These are phyloP conservation scores for Clanis bilineata DNA, from an alignment of 2,888 invertebrate genomes.

Conservation along the genomic window DNA sequence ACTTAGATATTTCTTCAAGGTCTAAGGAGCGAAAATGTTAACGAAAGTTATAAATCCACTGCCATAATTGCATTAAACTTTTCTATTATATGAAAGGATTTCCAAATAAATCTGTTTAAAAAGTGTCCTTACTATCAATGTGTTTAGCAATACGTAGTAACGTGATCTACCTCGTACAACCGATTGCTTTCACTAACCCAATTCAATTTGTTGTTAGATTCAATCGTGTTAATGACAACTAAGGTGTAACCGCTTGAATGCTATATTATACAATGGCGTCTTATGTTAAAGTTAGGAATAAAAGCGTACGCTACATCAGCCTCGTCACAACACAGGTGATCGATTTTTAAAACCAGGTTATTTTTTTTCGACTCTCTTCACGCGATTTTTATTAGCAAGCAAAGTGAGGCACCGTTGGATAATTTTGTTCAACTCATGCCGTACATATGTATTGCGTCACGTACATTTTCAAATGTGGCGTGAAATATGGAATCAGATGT, in stretches of 20 bases:
- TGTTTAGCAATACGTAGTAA: not conserved
- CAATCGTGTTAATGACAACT: not conserved
- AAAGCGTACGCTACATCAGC: not conserved
- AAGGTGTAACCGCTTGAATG: not conserved
- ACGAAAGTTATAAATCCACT: not conserved
- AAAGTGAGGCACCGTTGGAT: not conserved
- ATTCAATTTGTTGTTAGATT: not conserved
- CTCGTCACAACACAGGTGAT: not conserved
- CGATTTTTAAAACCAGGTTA: constrained; percentile 8
- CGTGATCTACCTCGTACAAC: not conserved
- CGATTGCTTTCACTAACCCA: not conserved
- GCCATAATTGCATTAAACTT: not conserved
- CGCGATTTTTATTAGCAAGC: not conserved
- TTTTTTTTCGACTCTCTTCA: not conserved
- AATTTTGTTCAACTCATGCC: not conserved
- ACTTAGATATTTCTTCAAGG: not conserved
- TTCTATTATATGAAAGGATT: not conserved
- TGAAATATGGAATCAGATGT: not conserved
- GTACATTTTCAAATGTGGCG: not conserved
- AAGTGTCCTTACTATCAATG: not conserved
- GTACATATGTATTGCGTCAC: not conserved
- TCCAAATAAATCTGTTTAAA: not conserved
- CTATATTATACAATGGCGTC: not conserved
- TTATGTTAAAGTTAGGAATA: not conserved
- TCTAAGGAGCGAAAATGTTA: not conserved